Conservation (phyloP, 2,888 invertebrate species). For the Orgyia antiqua region DNA sequence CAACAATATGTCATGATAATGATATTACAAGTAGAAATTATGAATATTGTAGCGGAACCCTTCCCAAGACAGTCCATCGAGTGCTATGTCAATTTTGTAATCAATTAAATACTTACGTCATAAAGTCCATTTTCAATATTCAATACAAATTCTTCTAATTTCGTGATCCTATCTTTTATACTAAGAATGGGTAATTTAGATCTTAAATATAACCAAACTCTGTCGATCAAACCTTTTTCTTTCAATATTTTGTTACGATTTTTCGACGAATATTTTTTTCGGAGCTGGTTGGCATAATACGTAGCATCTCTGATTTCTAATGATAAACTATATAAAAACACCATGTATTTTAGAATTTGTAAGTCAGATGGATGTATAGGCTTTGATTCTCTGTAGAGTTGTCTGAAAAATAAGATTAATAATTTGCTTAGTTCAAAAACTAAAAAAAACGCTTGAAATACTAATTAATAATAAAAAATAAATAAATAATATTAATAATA, state of each 20-base stretch:
- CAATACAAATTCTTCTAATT: conserved; percentile 28
- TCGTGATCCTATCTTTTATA: conserved; percentile 7
- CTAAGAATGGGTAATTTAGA: conserved; percentile 3
- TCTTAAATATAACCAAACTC: conserved; percentile 22
- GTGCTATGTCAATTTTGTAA: no score
- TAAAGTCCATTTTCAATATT: conserved; percentile 31
- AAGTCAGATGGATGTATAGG: conserved; percentile 38
- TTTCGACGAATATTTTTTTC: conserved; percentile 15
- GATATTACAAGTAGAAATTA: no score
- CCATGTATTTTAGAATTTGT: conserved; percentile 42
- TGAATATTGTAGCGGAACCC: no score
- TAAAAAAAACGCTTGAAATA: no score
- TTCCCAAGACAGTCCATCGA: no score
- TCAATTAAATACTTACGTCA: conserved; percentile 36
- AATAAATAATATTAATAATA: no score
- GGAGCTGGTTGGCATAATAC: neutral
- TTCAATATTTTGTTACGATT: conserved; percentile 16
- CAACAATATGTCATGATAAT: no score
- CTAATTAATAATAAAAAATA: no score
- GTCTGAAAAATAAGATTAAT: conserved; percentile 2
- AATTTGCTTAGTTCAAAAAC: no score
- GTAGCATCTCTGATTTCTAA: conserved; percentile 8
- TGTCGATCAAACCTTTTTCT: conserved; percentile 17
- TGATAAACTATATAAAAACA: conserved; percentile 33
- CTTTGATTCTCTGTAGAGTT: neutral